Evolutionary conservation across 1,140 invertebrate genomes (phyloP), one percentile per base, ranked within the genome.

Genomic region (Eurosta solidaginis): DNA sequence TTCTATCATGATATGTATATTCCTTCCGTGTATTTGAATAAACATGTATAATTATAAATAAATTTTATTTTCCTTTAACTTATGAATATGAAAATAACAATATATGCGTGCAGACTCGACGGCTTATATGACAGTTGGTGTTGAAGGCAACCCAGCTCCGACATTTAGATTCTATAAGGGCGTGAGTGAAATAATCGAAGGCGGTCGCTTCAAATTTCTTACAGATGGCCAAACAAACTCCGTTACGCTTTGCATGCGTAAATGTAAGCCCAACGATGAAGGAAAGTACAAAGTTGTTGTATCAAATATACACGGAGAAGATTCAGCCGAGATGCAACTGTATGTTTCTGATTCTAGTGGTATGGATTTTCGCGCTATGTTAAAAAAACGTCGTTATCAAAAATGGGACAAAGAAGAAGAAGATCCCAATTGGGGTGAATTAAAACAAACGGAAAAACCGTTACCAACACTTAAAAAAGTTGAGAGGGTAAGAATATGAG

Each of bases 281-380:
- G 97, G 96, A 42, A 96, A 96, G 87, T 99, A 99, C 89, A 96
- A 95, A 86, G 92, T 98, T 82, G 93, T 96, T 75, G 92, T 99
- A 76, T 95, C 93, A 84, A 98, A 99, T 86, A 93, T 93, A 77
- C 94, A 98, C 85, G 98, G 98, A 78, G 95, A 96, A 88, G 97
- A 98, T 87, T 94, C 94, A 0, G 96, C 96, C 78, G 96, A 98
- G 86, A 97, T 97, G 92, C 94, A 94, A 83, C 91, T 99, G 80
- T 98, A 97, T 88, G 97, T 99, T 42, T 98, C 97, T 82, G 97
- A 97, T 92, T 93, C 97, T 79, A 96, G 95, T 89, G 96, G 96
- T 83, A 96, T 99, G 94, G 98, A 99, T 89, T 99, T 99, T 93
- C 93, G 98, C 90, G 92, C 97, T 79, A 96, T 98, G 93, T 91